These are phyloP conservation scores for Mellilla xanthometata DNA, from an alignment of 2,888 invertebrate species.

Conservation along the genomic window DNA sequence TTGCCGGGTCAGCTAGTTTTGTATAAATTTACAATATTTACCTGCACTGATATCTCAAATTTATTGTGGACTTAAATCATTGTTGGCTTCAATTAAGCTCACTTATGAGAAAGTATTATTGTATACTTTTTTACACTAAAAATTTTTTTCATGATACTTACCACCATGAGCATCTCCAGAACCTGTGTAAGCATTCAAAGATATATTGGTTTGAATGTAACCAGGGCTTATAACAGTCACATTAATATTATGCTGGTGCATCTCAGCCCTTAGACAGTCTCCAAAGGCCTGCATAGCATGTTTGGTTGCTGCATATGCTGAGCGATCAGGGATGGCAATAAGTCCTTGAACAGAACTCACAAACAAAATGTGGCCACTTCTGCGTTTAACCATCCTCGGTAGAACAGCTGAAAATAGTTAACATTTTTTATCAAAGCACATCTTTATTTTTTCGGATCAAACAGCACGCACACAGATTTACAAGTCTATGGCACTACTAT, in stretches of 20 bases:
- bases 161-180: constrained; percentile 91
- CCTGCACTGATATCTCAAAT: no score
- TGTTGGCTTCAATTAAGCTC: no score
- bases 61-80: no score
- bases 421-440: no score
- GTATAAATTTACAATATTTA: no score
- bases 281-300: constrained; percentile 97
- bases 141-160: constrained; percentile 55
- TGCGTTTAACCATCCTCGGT: constrained; percentile 90
- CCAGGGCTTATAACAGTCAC: constrained; percentile 95
- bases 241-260: constrained; percentile 87
- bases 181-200: constrained; percentile 94
- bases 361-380: constrained; percentile 91
- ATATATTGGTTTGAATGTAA: constrained; percentile 95
- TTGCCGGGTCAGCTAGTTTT: no score
- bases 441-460: no score
- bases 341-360: constrained; percentile 97
- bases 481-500: no score
- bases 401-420: constrained; percentile 86
- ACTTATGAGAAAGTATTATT: no score
- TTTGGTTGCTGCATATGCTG: constrained; percentile 95
- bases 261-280: constrained; percentile 94
- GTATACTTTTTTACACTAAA: no score
- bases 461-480: no score
- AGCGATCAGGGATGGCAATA: constrained; percentile 93